Evolutionary conservation across 2,797 vertebrate species (phyloP).

Genomic region (Microtus californicus): DNA sequence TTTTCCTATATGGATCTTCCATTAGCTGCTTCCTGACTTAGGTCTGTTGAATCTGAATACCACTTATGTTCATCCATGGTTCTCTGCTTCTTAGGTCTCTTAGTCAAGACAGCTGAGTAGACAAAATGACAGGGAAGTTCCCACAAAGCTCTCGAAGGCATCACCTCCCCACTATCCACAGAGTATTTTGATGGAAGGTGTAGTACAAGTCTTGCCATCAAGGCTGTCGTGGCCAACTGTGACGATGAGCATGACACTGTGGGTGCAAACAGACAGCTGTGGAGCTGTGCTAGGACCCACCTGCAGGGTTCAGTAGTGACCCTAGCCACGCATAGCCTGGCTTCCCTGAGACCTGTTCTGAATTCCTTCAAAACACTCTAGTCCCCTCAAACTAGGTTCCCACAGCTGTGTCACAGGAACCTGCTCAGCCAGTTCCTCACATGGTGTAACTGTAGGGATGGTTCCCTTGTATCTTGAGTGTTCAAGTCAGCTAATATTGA

Average conservation of each 20-base stretch:
- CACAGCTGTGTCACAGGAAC: neutral
- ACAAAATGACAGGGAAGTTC: neutral
- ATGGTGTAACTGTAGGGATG: neutral
- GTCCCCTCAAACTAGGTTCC: neutral
- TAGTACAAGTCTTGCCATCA: neutral
- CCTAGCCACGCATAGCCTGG: neutral
- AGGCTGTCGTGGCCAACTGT: neutral
- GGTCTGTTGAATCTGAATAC: neutral
- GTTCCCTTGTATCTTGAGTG: neutral
- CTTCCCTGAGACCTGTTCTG: neutral
- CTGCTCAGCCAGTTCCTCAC: neutral
- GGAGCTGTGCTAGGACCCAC: neutral
- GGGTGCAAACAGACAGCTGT: neutral
- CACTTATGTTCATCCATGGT: neutral
- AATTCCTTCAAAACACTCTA: neutral
- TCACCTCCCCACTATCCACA: neutral
- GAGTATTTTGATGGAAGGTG: neutral
- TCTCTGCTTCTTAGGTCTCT: neutral
- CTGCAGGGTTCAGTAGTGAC: neutral
- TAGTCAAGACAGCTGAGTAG: neutral
- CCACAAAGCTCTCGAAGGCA: neutral
- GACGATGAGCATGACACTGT: neutral
- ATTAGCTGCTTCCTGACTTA: neutral
- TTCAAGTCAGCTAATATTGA: neutral
- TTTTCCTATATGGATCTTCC: constrained; percentile 16